Base-by-base conservation (phyloP, 92 coral and sea anemone genomes). In the Porites rus region DNA sequence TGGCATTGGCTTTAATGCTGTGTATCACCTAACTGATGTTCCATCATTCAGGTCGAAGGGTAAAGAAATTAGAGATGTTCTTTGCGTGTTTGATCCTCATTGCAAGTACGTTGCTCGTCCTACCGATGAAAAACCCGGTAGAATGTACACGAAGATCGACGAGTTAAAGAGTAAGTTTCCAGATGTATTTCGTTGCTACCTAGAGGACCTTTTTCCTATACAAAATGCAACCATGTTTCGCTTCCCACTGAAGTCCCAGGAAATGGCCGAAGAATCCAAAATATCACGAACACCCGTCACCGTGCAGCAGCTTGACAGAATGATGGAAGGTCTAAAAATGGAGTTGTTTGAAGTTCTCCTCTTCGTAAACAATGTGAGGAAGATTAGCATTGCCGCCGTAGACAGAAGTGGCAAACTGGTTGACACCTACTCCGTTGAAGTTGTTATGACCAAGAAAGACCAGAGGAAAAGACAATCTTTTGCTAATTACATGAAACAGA, bases 1-100 rank as follows among this genome's bases (percentile, higher is more conserved):
- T 78, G 98, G 98, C 18, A 85, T 94, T 11, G 98, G 98, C 6
- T 94, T 92, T 76, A 94, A 94, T 64, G 98, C 96, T 10, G 97
- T 94, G 53, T 94, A 94, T 69, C 97, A 93, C 65, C 61, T 93
- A 74, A 93, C 97, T 10, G 97, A 93, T 66, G 94, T 71, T 43
- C 97, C 97, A 8, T 92, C 95, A 0, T 38, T 38, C 46, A 38
- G 46, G 46, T 38, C 46, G 46, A 38, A 38, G 46, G 4, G 46
- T 38, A 4, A 38, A 38, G 46, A 2, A 38, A 38, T 38, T 38
- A 6, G 46, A 38, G 46, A 38, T 38, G 46, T 38, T 38, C 6
- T 38, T 0, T 38, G 46, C 46, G 46, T 38, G 46, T 38, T 38
- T 38, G 46, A 38, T 4, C 46, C 46, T 4, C 46, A 92, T 22